A percentile compares a stretch with the other conserved stretches of the same genome.
These are phyloP conservation scores for Caenorhabditis sinica DNA, from an alignment of 2,888 invertebrate species.

Conservation along the genomic window DNA sequence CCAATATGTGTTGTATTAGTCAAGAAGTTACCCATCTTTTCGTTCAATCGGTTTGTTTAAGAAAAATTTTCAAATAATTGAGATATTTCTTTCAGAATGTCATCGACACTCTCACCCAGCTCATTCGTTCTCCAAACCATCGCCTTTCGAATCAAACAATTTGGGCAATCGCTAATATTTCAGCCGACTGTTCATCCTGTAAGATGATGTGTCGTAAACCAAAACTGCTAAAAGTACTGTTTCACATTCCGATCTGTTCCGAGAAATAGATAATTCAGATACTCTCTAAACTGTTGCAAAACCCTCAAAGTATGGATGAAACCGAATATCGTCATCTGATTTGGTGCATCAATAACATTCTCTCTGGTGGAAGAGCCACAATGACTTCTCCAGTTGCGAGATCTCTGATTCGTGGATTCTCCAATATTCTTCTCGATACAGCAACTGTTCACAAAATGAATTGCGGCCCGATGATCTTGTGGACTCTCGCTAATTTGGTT, in stretches of 20 bases:
- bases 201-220: slow-evolving; percentile 53
- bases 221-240: slow-evolving; percentile 42
- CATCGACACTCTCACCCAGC: slow-evolving; percentile 51
- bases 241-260: too few species aligned
- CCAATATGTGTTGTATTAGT: slow-evolving; percentile 69
- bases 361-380: slow-evolving; percentile 58
- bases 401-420: slow-evolving; percentile 35
- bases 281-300: slow-evolving; percentile 48
- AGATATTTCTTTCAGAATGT: slow-evolving; percentile 15
- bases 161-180: slow-evolving; percentile 71
- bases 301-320: slow-evolving; percentile 5
- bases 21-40: slow-evolving; percentile 64
- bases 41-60: slow-evolving; percentile 48
- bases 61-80: neutral
- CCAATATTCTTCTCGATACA: slow-evolving; percentile 21
- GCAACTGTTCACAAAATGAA: slow-evolving; percentile 3
- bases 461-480: slow-evolving; percentile 53
- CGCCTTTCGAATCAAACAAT: slow-evolving; percentile 55
- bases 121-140: slow-evolving; percentile 34
- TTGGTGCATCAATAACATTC: slow-evolving; percentile 69
- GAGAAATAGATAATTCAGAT: too few species aligned
- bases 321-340: slow-evolving; percentile 46
- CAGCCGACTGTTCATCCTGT: slow-evolving; percentile 68
- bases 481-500: slow-evolving; percentile 67
- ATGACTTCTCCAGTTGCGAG: slow-evolving; percentile 41